These are phyloP conservation scores for Drosophila simulans DNA, from an alignment of 1,140 invertebrate genomes.

Conservation along the genomic window DNA sequence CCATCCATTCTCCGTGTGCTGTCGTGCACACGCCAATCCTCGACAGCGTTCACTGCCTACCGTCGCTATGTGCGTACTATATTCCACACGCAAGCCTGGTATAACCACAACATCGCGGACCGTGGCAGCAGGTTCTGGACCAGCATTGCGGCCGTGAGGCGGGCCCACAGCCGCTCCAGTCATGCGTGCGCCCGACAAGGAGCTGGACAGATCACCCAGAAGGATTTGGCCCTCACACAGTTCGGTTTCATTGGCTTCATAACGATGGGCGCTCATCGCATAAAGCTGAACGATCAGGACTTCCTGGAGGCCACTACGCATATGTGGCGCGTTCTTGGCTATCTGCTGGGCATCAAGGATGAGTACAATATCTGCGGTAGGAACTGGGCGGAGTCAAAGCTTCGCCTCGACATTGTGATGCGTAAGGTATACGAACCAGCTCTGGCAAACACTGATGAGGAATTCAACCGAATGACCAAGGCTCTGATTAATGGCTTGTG, in stretches of 20 bases:
- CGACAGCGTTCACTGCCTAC: constrained; percentile 88
- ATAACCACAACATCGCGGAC: constrained; percentile 85
- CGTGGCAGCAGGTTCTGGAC: constrained; percentile 85
- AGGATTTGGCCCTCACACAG: constrained; percentile 93
- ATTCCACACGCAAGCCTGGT: constrained; percentile 91
- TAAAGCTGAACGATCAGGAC: constrained; percentile 87
- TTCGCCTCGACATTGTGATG: constrained; percentile 72
- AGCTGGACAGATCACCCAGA: constrained; percentile 87
- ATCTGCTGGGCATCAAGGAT: constrained; percentile 92
- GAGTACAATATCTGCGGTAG: constrained; percentile 80
- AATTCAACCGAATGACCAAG: constrained; percentile 71
- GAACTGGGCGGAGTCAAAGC: constrained; percentile 67
- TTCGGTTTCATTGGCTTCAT: constrained; percentile 94
- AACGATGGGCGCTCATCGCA: constrained; percentile 87
- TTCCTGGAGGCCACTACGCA: constrained; percentile 92
- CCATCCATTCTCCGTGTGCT: constrained; percentile 88
- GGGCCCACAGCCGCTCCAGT: constrained; percentile 88
- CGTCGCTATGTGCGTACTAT: constrained; percentile 91
- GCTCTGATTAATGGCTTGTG: constrained; percentile 74
- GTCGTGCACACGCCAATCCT: constrained; percentile 88
- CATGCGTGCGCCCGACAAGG: constrained; percentile 84
- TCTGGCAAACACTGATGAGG: constrained; percentile 52
- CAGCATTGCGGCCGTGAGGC: constrained; percentile 88
- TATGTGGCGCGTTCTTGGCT: constrained; percentile 93
- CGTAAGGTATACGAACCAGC: constrained; percentile 69